Base-by-base conservation (phyloP, 2,113 vertebrate genomes). In the Circaetus cinerascens region DNA sequence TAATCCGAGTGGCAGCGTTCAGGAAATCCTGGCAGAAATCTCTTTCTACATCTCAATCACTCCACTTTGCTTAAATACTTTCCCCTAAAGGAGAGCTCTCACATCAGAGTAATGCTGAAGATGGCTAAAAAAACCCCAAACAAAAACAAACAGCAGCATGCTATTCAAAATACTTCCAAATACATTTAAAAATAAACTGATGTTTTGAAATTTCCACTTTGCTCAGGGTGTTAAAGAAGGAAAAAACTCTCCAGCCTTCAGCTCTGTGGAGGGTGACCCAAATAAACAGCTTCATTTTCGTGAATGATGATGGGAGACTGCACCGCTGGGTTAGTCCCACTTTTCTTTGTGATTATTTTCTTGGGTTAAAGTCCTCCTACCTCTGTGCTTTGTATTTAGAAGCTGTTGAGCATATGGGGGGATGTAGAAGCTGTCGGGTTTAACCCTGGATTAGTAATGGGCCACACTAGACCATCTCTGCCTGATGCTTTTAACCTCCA, bases 231-330 rank as follows among this genome's bases (percentile, higher is more conserved):
- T 55, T 62, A 19, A 48, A 38, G 56, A 23, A 74, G 68, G 29
- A 29, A 32, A 41, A 41, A 41, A 4, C 14, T 29, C 66, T 71
- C 38, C 43, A 55, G 59, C 22, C 38, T 36, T 25, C 30, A 60
- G 23, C 53, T 71, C 40, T 11, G 15, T 10, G n/a, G 0, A 0
- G 30, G 62, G 32, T 66, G 36, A 86, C 60, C 40, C 60, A 8
- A n/a, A 77, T 0, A 1, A 74, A 21, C 1, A 12, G 21, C 57
- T 84, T 48, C 1, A 0, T 60, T 88, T 90, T 50, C 2, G 1
- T 6, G 13, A 67, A 26, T 3, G 59, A 13, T 21, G 14, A 4
- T 20, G 41, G 22, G 22, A 14, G 25, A 29, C 16, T 12, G 40
- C 32, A 41, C 41, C 2, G 1, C 2, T 59, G 73, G 22, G 8